Percentiles rank a stretch among this genome's conserved stretches.
These are phyloP conservation scores for Palloptera scutellata DNA, from an alignment of 2,888 invertebrate species.

Conservation along the genomic window DNA sequence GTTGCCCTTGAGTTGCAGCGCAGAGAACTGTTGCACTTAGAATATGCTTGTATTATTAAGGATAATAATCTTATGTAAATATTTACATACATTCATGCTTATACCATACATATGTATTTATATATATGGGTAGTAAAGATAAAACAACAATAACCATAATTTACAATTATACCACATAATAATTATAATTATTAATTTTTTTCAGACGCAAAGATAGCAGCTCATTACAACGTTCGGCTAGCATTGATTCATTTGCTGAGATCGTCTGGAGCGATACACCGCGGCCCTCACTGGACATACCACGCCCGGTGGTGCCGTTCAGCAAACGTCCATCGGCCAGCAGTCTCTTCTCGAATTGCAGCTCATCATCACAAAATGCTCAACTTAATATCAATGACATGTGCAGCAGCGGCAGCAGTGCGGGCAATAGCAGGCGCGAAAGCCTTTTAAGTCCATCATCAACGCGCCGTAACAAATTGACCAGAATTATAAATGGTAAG, in stretches of 20 bases:
- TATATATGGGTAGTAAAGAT: too few relatives aligned
- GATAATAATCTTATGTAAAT: too few relatives aligned
- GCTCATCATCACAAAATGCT: conserved; percentile 50
- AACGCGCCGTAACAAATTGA: conserved; percentile 78
- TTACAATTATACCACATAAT: background rate
- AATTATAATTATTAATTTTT: conserved; percentile 15
- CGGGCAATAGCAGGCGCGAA: conserved; percentile 65
- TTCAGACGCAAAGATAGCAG: conserved; percentile 59
- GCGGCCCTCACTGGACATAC: conserved; percentile 61
- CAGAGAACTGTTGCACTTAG: too few relatives aligned
- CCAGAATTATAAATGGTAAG: conserved; percentile 78
- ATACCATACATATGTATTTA: too few relatives aligned
- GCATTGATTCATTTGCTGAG: conserved; percentile 81
- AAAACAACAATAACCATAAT: too few relatives aligned
- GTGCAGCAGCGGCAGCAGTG: conserved; percentile 33
- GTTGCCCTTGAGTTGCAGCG: too few relatives aligned
- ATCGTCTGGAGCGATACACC: conserved; percentile 71
- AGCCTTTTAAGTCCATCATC: conserved; percentile 79
- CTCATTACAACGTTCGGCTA: conserved; percentile 75
- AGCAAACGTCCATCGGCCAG: conserved; percentile 63
- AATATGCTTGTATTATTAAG: too few relatives aligned
- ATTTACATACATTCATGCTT: too few relatives aligned
- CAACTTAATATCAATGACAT: conserved; percentile 60
- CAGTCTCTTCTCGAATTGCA: conserved; percentile 60
- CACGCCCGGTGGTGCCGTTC: conserved; percentile 55